Base-by-base conservation (phyloP, 2,888 invertebrate genomes). In the Andrena hattorfiana region DNA sequence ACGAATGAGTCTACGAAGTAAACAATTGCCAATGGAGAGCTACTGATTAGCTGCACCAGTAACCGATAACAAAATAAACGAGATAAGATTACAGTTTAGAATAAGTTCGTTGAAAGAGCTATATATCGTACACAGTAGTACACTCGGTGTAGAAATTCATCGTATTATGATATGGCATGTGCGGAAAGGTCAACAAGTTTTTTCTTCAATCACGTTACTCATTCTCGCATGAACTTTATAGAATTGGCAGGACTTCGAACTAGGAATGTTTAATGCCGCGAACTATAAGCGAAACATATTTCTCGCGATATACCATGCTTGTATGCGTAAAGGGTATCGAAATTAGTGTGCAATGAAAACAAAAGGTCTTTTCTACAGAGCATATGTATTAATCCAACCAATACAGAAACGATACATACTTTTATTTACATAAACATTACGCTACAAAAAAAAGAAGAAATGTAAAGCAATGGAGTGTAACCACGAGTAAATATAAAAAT, bases 71-170 rank as follows among this genome's bases (percentile, higher is more conserved):
- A 78, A 73, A 77, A 74, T 76, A 63, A 69, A 49, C 20, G n/a
- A 87, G 87, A 87, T 87, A 87, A 87, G 88, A 87, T 87, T 84
- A 87, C 62, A 62, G 23, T 66, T 23, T 59, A 56, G 26, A 72
- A 56, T 32, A 59, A 28, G 70, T 74, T 10, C 63, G 62, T 54
- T 20, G n/a, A 70, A 63, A 62, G n/a, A 20, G 48, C 26, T 42
- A 20, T 42, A 42, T 16, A 42, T 51, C 32, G 3, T 59, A 56
- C 26, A 51, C 10, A 35, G 54, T 62, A 54, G n/a, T 48, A 82
- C 8, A 6, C 7, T 66, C 28, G n/a, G 8, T 16, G 28, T 13
- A 63, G n/a, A 10, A 28, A 26, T 59, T 42, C 13, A 35, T 30
- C 35, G 8, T 32, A 28, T 23, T 32, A 10, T 26, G 4, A 51